Evolutionary conservation across 2,797 vertebrate genomes (phyloP), one percentile per base, ranked within the genome.

Genomic region (Peromyscus eremicus): DNA sequence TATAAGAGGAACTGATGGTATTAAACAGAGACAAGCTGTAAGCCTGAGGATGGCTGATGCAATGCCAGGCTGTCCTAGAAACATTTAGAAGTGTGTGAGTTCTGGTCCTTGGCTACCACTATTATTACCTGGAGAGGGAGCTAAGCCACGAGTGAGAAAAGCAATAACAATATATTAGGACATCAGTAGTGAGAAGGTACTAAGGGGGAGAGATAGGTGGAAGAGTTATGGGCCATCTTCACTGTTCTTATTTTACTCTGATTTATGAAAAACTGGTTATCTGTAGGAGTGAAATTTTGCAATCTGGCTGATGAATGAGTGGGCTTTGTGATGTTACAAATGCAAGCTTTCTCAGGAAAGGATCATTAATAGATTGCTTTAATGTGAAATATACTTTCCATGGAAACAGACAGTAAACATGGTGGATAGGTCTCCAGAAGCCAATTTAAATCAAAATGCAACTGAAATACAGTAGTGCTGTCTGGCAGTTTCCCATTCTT

Each of bases 181-280:
- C 37, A 55, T 23, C 25, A 80, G 77, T 6, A 76, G 17, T 29
- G 4, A 62, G 81, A 82, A 95, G 79, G 32, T 29, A 0, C 55
- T 46, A 79, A 83, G 70, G 83, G 55, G 5, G 16, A 73, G 76
- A 94, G 66, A 92, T 27, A 95, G 2, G 6, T 12, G 40, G 49
- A 93, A 97, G 90, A 94, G 43, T 96, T 86, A 93, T 66, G 94
- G 86, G 37, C 91, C 34, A 16, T 79, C 79, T 37, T 73, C 49
- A 88, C 83, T 46, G 73, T 75, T 79, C 89, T 89, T 89, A 93
- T 88, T 95, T 94, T 96, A 82, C 55, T 23, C 91, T 95, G 97
- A 97, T 97, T 96, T 96, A 95, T 97, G 95, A 96, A 96, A 91
- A 97, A 76, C 80, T 90, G 84, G 75, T 97, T 97, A 92, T 97